A percentile compares a stretch with the other conserved stretches of the same genome.
Evolutionary conservation across 1,140 invertebrate species (phyloP).

Genomic region (Nylanderia fulva): DNA sequence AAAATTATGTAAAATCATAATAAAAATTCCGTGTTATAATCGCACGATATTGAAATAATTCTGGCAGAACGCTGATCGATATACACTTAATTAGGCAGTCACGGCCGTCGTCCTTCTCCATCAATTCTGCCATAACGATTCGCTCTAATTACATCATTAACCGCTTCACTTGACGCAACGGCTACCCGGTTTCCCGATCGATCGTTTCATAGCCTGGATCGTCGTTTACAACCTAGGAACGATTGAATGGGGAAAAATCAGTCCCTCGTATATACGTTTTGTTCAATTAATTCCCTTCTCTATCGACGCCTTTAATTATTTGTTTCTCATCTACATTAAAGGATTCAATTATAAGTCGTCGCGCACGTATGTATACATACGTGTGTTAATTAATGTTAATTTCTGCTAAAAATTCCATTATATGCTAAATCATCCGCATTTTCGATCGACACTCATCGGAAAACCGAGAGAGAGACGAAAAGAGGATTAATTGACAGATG

Average conservation of each 20-base stretch:
- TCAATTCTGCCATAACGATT: conserved; percentile 1
- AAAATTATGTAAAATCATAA: not conserved
- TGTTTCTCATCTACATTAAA: not conserved
- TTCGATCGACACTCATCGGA: not conserved
- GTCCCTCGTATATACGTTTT: not conserved
- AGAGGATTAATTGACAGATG: conserved; percentile 28
- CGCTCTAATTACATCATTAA: conserved; percentile 20
- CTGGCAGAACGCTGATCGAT: not conserved
- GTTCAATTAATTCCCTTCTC: conserved; percentile 9
- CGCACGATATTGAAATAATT: conserved; percentile 1
- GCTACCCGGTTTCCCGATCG: not conserved
- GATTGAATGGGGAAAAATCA: conserved; percentile 9
- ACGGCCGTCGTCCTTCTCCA: not conserved
- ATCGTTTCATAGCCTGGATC: not conserved
- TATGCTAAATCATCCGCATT: not conserved
- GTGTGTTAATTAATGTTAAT: not conserved
- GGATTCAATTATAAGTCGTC: not conserved
- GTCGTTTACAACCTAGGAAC: not conserved
- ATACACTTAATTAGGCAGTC: conserved; percentile 20
- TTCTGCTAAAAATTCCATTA: conserved; percentile 16
- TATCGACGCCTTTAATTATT: not conserved
- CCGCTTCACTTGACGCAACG: not conserved
- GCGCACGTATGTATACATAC: too few relatives aligned
- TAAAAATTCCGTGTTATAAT: not conserved
- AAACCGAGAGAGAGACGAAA: not conserved